A percentile compares a stretch with the other conserved stretches of the same genome.
Conservation (phyloP, 2,888 invertebrate genomes). For the Clanis bilineata region DNA sequence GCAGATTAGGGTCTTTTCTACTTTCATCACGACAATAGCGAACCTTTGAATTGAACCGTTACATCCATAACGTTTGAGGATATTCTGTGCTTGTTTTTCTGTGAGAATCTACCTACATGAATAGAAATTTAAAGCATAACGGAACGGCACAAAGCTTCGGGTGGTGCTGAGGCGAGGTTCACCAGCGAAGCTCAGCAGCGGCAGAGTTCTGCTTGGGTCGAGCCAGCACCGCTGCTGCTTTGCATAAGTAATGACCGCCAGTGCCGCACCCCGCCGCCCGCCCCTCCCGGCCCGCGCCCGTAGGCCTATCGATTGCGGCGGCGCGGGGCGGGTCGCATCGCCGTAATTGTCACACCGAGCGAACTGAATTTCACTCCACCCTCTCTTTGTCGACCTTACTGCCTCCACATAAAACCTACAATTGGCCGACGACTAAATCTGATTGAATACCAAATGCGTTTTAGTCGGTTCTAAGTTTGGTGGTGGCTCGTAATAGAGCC, state of each 20-base stretch:
- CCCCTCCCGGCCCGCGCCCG: conserved; percentile 80
- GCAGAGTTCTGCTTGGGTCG: background rate
- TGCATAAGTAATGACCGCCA: conserved; percentile 77
- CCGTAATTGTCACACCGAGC: conserved; percentile 81
- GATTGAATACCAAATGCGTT: conserved; percentile 77
- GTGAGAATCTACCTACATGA: conserved; percentile 18
- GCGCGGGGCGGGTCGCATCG: conserved; percentile 82
- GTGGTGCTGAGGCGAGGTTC: background rate
- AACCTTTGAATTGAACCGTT: conserved; percentile 45
- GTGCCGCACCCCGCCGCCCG: conserved; percentile 46
- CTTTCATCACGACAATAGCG: conserved; percentile 26
- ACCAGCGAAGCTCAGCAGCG: background rate
- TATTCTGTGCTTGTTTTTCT: conserved; percentile 35
- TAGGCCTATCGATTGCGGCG: conserved; percentile 87
- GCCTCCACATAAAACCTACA: conserved; percentile 63
- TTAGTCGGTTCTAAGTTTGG: conserved; percentile 78
- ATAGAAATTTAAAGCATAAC: background rate
- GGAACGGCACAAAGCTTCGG: too few species aligned
- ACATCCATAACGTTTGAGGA: conserved; percentile 42
- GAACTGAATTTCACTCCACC: conserved; percentile 66
- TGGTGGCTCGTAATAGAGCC: conserved; percentile 80
- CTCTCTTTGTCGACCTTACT: conserved; percentile 70
- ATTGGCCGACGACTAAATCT: conserved; percentile 45
- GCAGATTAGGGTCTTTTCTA: conserved; percentile 46
- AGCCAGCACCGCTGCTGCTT: conserved; percentile 61